phyloP scores from a whole-genome alignment of 1,140 invertebrate genomes.

The Cydia fagiglandana region DNA sequence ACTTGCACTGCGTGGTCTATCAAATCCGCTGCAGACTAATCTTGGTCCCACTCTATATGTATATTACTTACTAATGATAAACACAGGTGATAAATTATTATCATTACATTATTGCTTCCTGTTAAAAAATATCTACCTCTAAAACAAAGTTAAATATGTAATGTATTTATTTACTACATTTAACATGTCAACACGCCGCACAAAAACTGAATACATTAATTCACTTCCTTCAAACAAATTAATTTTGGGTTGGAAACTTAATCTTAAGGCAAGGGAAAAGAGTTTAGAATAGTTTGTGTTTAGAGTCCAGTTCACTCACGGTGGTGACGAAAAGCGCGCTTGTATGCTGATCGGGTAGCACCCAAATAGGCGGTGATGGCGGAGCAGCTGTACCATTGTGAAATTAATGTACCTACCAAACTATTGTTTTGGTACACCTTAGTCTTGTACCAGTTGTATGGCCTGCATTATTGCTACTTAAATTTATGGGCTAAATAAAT shows the following conservation, averaged over 20 bases:
- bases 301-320: background rate
- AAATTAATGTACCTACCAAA: constrained; percentile 3
- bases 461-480: background rate
- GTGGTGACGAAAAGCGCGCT: background rate
- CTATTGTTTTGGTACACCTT: constrained; percentile 5
- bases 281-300: background rate
- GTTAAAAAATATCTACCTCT: background rate
- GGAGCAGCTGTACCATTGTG: constrained; percentile 12
- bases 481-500: no score
- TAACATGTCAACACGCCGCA: background rate
- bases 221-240: background rate
- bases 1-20: no score
- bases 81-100: background rate
- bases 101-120: background rate
- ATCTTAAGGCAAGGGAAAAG: background rate
- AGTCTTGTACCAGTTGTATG: background rate
- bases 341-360: constrained; percentile 17
- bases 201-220: constrained; percentile 8
- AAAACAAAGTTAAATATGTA: background rate
- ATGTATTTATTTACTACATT: constrained; percentile 3
- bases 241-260: background rate
- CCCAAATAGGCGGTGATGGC: constrained; percentile 1
- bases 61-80: no score
- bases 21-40: no score
- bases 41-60: no score